Conservation (phyloP, 1,140 invertebrate genomes). For the Reticulitermes speratus region DNA sequence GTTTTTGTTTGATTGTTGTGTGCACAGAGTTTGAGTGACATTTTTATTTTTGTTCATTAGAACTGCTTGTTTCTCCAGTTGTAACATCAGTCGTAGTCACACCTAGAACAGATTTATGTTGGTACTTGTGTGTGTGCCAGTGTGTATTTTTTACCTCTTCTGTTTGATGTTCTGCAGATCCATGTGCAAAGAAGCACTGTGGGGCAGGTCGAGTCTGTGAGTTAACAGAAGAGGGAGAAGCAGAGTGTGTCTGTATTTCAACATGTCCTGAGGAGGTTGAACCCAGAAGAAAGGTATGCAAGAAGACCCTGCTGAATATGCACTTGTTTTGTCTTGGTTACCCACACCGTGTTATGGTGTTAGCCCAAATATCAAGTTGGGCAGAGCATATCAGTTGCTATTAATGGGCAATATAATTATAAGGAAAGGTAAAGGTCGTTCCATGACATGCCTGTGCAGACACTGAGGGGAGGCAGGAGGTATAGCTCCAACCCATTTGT, state of each 20-base stretch:
- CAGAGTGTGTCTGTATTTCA: conserved; percentile 82
- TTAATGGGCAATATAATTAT: neutral
- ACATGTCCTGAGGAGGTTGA: conserved; percentile 79
- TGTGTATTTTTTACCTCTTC: neutral
- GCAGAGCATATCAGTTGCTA: neutral
- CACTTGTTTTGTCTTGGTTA: no score
- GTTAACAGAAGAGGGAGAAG: conserved; percentile 66
- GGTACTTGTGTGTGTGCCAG: no score
- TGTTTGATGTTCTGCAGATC: conserved; percentile 56
- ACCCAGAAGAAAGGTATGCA: conserved; percentile 64
- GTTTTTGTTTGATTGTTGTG: no score
- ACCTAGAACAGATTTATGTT: no score
- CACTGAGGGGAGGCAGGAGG: no score
- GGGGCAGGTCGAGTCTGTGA: conserved; percentile 86
- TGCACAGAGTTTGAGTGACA: no score
- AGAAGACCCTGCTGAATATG: neutral
- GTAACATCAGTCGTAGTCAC: no score
- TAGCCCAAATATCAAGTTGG: neutral
- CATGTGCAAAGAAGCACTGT: conserved; percentile 83
- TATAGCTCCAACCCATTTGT: no score
- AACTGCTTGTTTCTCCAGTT: no score
- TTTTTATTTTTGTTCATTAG: no score
- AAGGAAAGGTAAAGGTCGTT: no score
- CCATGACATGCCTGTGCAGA: no score
- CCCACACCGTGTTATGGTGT: neutral